Percentiles rank a stretch among this genome's conserved stretches.
phyloP scores from a whole-genome alignment of 1,140 invertebrate genomes.

The Drosophila paulistorum region DNA sequence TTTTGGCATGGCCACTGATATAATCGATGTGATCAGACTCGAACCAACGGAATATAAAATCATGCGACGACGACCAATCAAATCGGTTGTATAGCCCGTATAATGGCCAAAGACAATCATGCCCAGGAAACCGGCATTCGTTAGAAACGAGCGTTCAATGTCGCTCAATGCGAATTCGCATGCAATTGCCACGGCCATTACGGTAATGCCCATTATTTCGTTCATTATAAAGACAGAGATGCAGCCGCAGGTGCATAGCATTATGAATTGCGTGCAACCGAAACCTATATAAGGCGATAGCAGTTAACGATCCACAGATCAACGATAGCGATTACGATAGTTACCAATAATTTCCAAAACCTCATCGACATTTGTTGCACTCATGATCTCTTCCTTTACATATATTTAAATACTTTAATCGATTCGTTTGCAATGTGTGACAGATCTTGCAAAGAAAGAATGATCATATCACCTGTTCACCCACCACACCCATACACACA shows the following conservation, averaged over 20 bases:
- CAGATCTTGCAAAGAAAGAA: not conserved
- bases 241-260: slow-evolving; percentile 4
- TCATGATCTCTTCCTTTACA: too few relatives aligned
- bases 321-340: not conserved
- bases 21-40: not conserved
- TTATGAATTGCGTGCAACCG: slow-evolving; percentile 39
- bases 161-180: slow-evolving; percentile 38
- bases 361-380: slow-evolving; percentile 30
- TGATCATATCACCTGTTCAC: not conserved
- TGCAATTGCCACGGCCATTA: slow-evolving; percentile 26
- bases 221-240: slow-evolving; percentile 33
- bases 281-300: slow-evolving; percentile 41
- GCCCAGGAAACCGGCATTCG: not conserved
- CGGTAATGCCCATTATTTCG: slow-evolving; percentile 44
- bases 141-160: slow-evolving; percentile 20
- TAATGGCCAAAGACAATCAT: slow-evolving; percentile 25
- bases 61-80: slow-evolving; percentile 45
- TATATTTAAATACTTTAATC: not conserved
- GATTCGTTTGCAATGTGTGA: too few relatives aligned
- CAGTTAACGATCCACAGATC: not conserved
- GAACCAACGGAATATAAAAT: slow-evolving; percentile 8
- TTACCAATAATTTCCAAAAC: slow-evolving; percentile 33
- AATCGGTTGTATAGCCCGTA: slow-evolving; percentile 45
- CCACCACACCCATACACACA: not conserved
- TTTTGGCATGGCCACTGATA: slow-evolving; percentile 51